Evolutionary conservation across 2,797 vertebrate genomes (phyloP).

Genomic region (Mormyrus hasselquistii): DNA sequence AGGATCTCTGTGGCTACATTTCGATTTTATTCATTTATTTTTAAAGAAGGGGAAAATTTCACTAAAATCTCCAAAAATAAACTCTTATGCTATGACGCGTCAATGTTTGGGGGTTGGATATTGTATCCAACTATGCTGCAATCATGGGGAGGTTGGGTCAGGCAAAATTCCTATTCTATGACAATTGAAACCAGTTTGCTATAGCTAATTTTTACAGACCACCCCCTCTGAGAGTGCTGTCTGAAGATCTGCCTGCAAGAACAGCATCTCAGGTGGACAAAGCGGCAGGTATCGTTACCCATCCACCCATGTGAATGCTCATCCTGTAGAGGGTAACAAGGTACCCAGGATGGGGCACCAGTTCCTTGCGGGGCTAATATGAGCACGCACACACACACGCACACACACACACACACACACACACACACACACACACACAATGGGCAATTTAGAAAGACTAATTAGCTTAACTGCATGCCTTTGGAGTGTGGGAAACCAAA

Average conservation of each 20-base stretch:
- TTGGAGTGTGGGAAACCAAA: neutral
- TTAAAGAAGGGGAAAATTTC: slow-evolving; percentile 20
- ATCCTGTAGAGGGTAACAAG: neutral
- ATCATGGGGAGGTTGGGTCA: slow-evolving; percentile 37
- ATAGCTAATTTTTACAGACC: neutral
- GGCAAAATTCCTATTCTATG: slow-evolving; percentile 24
- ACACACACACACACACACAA: neutral
- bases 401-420: too few species aligned
- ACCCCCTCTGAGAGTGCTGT: neutral
- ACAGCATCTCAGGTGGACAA: neutral
- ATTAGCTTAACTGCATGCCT: neutral
- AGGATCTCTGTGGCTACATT: slow-evolving; percentile 13
- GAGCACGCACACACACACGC: too few species aligned
- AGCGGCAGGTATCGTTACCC: neutral
- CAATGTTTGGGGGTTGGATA: slow-evolving; percentile 37
- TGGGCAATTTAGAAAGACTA: neutral
- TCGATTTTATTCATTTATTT: slow-evolving; percentile 10
- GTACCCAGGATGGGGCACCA: neutral
- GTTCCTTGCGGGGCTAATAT: neutral
- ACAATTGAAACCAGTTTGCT: neutral
- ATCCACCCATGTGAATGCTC: neutral
- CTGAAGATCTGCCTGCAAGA: neutral
- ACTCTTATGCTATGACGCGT: neutral
- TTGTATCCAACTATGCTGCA: slow-evolving; percentile 37
- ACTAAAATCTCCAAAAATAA: slow-evolving; percentile 35